Base-by-base conservation (phyloP, 1,140 invertebrate genomes). In the Zaprionus camerounensis region DNA sequence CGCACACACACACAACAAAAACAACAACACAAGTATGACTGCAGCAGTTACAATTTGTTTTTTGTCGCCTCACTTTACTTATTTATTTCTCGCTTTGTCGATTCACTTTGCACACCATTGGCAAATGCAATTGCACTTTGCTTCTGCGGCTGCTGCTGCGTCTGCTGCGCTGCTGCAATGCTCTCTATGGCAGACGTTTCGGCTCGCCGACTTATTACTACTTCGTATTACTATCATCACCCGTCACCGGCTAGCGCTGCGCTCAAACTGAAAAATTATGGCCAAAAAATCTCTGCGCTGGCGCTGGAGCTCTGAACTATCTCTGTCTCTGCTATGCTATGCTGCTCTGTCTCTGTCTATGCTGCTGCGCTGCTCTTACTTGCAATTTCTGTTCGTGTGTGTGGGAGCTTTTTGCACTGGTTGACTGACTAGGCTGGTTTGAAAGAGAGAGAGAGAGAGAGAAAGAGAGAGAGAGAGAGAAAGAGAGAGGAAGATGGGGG, bases 261-360 rank as follows among this genome's bases (percentile, higher is more conserved):
- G 81, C 86, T 88, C 72, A 83, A 88, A 88, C 82, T 88, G 82
- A 84, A 88, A 88, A 85, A 71, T 85, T 80, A 91, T 88, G 71
- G 85, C 71, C 73, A 81, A 87, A 74, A 88, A 87, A 88, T 88
- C 84, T 87, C 72, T 87, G 83, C 83, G 83, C 83, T 82, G 83
- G 83, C 82, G 82, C 82, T 85, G 78, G 80, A 86, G 76, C 66
- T 66, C 46, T 15, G 31, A 11, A 5, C 46, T 49, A 17, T 38
- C 20, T 9, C 46, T 22, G 20, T 26, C 56, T 46, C 38, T 61
- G 71, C 63, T 63, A 34, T 57, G 28, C 31, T 56, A 28, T 55
- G 55, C 31, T 64, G 66, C 63, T 58, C 20, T 44, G 63, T 17
- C 20, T 57, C 41, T 49, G 41, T 20, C 46, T 49, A 31, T 61